These are phyloP conservation scores for Ochlodes sylvanus DNA, from an alignment of 2,888 invertebrate genomes.

Conservation along the genomic window DNA sequence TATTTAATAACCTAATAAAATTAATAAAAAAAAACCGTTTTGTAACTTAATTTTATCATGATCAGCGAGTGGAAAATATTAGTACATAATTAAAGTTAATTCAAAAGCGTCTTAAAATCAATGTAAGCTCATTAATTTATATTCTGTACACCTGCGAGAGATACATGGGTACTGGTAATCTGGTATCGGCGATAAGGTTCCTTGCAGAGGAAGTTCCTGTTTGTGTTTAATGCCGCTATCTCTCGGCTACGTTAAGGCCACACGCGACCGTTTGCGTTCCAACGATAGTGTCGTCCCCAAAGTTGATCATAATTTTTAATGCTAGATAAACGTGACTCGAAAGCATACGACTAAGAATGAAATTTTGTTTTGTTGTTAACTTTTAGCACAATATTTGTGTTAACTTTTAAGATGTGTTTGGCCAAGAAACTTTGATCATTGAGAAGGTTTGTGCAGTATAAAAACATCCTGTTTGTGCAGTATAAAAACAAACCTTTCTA, in stretches of 20 bases:
- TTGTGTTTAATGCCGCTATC: slow-evolving; percentile 42
- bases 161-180: neutral
- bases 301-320: slow-evolving; percentile 36
- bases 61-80: too few relatives aligned
- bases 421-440: slow-evolving; percentile 25
- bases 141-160: slow-evolving; percentile 4
- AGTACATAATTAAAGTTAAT: too few relatives aligned
- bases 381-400: too few relatives aligned
- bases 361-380: slow-evolving; percentile 27
- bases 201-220: slow-evolving; percentile 38
- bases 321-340: slow-evolving; percentile 32
- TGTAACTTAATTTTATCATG: too few relatives aligned
- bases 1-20: too few relatives aligned
- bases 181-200: slow-evolving; percentile 25
- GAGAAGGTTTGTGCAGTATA: slow-evolving; percentile 13
- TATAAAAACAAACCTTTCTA: neutral
- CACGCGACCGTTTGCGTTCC: slow-evolving; percentile 35
- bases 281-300: slow-evolving; percentile 23
- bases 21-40: too few relatives aligned
- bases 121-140: too few relatives aligned
- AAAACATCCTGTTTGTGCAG: too few relatives aligned
- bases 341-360: slow-evolving; percentile 29
- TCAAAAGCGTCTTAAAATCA: too few relatives aligned
- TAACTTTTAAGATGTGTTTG: too few relatives aligned
- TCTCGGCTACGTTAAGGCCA: slow-evolving; percentile 41